phyloP scores from a whole-genome alignment of 2,797 vertebrate genomes.

The Pseudotriccus pelzelni region DNA sequence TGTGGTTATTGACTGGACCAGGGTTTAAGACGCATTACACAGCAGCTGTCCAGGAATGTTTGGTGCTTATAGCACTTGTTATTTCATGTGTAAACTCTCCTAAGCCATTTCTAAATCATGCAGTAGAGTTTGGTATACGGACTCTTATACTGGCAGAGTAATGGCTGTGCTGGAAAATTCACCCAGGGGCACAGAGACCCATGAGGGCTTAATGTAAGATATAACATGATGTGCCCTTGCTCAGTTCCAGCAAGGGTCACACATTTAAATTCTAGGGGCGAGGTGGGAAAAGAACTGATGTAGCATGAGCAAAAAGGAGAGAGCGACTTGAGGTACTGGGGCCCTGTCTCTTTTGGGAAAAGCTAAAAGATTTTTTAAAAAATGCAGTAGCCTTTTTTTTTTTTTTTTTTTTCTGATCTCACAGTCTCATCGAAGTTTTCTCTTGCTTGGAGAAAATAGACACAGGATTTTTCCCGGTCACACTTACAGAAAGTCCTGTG shows the following conservation, averaged over 20 bases:
- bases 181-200: background rate
- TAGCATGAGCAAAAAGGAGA: background rate
- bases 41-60: slow-evolving; percentile 16
- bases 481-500: background rate
- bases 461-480: background rate
- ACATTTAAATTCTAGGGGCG: background rate
- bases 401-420: background rate
- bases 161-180: background rate
- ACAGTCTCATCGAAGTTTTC: background rate
- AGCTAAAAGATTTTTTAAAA: background rate
- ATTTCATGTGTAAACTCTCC: slow-evolving; percentile 29
- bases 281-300: background rate
- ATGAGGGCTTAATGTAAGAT: background rate
- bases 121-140: background rate
- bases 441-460: background rate
- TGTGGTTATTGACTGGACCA: background rate
- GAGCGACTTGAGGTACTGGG: accelerated
- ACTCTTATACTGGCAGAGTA: background rate
- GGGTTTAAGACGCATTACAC: background rate
- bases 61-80: background rate
- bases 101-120: slow-evolving; percentile 28
- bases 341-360: background rate
- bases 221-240: background rate
- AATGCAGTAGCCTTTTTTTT: background rate
- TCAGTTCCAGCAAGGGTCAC: background rate